phyloP scores from a whole-genome alignment of 2,113 vertebrate species.

The Speoplatyrhinus poulsoni region DNA sequence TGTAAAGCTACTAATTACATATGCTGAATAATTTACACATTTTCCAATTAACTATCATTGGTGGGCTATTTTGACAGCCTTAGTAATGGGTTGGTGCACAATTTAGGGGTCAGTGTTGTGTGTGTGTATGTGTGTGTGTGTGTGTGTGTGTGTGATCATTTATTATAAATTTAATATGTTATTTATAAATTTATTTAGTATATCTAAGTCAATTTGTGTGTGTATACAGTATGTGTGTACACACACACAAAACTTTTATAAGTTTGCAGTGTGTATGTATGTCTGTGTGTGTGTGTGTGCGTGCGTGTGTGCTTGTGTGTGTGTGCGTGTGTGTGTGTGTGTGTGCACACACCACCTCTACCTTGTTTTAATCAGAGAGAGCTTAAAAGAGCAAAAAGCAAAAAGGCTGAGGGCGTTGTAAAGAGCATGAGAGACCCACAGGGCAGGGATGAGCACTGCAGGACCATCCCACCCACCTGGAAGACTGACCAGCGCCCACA shows the following conservation, averaged over 20 bases:
- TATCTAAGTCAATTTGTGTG: neutral
- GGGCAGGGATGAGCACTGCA: constrained; percentile 56
- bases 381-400: constrained; percentile 6
- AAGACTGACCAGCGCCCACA: constrained; percentile 15
- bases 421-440: constrained; percentile 16
- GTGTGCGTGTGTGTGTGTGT: neutral
- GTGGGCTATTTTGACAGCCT: constrained; percentile 15
- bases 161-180: too few relatives aligned
- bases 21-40: constrained; percentile 62
- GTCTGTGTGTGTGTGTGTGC: neutral
- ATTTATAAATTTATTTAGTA: too few relatives aligned
- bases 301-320: constrained; percentile 7
- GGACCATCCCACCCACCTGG: constrained; percentile 71
- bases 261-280: neutral
- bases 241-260: neutral
- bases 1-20: constrained; percentile 58
- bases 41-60: constrained; percentile 50
- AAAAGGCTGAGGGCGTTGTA: constrained; percentile 7
- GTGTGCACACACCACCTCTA: neutral
- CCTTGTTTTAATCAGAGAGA: constrained; percentile 58
- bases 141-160: neutral
- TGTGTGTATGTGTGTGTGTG: neutral
- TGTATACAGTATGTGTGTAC: neutral
- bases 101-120: neutral
- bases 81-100: constrained; percentile 7